Percentiles rank a stretch among this genome's conserved stretches.
Conservation (phyloP, 2,797 vertebrate genomes). For the Falco naumanni region DNA sequence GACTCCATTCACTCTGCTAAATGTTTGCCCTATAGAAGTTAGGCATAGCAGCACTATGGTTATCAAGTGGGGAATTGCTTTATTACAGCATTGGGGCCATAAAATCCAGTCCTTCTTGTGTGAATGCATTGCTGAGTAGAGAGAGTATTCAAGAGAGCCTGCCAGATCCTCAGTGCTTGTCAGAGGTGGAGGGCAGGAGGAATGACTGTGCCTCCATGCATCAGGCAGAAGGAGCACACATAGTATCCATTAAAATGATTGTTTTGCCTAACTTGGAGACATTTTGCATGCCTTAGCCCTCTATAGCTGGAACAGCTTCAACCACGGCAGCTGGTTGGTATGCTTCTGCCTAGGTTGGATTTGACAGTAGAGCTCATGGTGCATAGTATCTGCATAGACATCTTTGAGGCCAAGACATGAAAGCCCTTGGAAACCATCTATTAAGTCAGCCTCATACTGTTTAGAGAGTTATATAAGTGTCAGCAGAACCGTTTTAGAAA, state of each 20-base stretch:
- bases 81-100: neutral
- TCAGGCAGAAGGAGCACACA: neutral
- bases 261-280: neutral
- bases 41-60: neutral
- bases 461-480: conserved; percentile 25
- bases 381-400: neutral
- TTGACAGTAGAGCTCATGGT: neutral
- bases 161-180: neutral
- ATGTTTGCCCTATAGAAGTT: neutral
- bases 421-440: neutral
- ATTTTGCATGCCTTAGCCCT: neutral
- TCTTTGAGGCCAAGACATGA: neutral
- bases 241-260: neutral
- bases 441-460: neutral
- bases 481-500: neutral
- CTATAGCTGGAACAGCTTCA: neutral
- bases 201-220: neutral
- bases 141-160: neutral
- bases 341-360: neutral
- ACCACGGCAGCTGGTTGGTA: neutral
- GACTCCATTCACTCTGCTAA: neutral
- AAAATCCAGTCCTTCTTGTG: neutral
- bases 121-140: neutral
- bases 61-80: neutral
- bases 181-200: neutral